phyloP scores from a whole-genome alignment of 2,797 vertebrate species.

The Morus bassanus region DNA sequence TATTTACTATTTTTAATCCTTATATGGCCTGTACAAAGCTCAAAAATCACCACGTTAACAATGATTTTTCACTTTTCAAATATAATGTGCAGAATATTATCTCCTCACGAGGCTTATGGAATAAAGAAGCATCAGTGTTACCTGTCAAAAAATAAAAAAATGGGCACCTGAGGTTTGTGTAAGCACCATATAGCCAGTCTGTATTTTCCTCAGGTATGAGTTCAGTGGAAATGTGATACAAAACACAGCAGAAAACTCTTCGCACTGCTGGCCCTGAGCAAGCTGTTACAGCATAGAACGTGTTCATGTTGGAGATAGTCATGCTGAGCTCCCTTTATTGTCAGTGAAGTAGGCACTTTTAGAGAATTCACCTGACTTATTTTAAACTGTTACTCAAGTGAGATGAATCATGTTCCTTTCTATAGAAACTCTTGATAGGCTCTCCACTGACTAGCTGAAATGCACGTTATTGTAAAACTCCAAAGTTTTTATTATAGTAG shows the following conservation, averaged over 20 bases:
- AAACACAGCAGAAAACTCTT: neutral
- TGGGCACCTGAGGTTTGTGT: neutral
- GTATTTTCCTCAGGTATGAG: neutral
- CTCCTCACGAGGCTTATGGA: neutral
- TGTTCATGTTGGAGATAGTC: fast-evolving
- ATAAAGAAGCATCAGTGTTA: neutral
- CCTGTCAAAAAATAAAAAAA: neutral
- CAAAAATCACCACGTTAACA: neutral
- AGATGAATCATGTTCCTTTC: neutral
- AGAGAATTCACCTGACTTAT: neutral
- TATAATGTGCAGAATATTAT: neutral
- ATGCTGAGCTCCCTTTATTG: neutral
- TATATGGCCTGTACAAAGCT: neutral
- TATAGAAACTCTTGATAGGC: neutral
- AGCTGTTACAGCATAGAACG: neutral
- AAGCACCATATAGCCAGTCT: neutral
- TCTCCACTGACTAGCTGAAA: neutral
- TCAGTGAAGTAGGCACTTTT: neutral
- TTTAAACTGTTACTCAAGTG: neutral
- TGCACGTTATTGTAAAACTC: neutral
- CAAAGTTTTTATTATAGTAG: neutral
- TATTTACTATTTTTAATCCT: neutral
- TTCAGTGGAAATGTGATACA: neutral
- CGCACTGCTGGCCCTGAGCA: neutral
- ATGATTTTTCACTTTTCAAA: neutral